Percentiles rank a stretch among this genome's conserved stretches.
These are phyloP conservation scores for Pterostichus madidus DNA, from an alignment of 2,888 invertebrate species.

Conservation along the genomic window DNA sequence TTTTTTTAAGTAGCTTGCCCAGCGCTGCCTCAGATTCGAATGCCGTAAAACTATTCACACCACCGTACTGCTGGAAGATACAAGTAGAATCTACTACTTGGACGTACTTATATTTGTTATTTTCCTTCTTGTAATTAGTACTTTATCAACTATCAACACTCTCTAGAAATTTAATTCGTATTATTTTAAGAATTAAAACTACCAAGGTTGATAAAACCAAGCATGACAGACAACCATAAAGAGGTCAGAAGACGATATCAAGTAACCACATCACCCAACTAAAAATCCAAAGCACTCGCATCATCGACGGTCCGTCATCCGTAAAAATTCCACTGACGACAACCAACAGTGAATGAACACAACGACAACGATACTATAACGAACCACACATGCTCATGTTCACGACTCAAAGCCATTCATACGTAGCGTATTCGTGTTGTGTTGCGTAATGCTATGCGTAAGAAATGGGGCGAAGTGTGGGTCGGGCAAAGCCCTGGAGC, in stretches of 20 bases:
- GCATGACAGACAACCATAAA: neutral
- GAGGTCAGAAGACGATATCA: neutral
- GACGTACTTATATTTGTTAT: too few species aligned
- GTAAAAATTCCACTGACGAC: constrained; percentile 1
- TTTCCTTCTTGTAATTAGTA: too few species aligned
- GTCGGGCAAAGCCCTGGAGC: neutral
- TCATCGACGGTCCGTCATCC: neutral
- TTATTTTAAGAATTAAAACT: too few species aligned
- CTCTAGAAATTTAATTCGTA: too few species aligned
- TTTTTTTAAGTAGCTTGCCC: too few species aligned
- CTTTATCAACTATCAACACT: too few species aligned
- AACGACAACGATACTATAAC: neutral
- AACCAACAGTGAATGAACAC: too few species aligned
- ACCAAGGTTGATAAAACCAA: neutral
- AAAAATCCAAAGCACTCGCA: neutral
- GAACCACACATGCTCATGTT: neutral
- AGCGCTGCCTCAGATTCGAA: too few species aligned
- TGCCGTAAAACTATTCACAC: too few species aligned
- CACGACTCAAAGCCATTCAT: neutral
- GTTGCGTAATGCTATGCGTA: constrained; percentile 8
- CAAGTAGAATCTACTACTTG: too few species aligned
- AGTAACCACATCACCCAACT: neutral
- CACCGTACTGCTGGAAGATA: too few species aligned
- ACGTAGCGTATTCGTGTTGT: neutral
- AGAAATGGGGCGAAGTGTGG: neutral